A percentile compares a stretch with the other conserved stretches of the same genome.
phyloP scores from a whole-genome alignment of 2,797 vertebrate species.

The Helicolenus hilgendorfi region DNA sequence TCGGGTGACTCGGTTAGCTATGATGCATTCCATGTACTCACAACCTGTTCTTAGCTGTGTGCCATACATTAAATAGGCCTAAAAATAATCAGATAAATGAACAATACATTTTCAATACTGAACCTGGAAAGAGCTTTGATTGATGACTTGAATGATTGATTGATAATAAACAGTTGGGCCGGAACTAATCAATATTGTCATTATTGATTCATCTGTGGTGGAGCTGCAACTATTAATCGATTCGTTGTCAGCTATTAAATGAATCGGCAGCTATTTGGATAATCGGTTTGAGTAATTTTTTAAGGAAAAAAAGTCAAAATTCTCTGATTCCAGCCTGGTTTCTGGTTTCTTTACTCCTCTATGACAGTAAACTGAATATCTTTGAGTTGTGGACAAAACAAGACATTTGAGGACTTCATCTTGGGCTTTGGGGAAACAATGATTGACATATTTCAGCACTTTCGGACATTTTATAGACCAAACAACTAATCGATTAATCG shows the following conservation, averaged over 20 bases:
- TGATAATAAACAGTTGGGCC: not conserved
- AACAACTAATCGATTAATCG: not conserved
- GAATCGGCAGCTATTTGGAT: not conserved
- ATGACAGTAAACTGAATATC: not conserved
- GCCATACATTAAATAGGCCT: not conserved
- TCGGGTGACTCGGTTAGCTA: constrained; percentile 28
- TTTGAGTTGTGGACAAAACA: not conserved
- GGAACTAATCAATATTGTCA: not conserved
- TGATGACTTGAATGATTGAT: not conserved
- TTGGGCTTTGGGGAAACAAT: not conserved
- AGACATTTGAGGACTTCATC: not conserved
- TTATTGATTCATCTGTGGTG: not conserved
- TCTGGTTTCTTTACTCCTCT: accelerated
- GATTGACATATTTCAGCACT: not conserved
- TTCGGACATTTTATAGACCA: not conserved
- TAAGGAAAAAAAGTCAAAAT: not conserved
- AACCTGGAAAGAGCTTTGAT: not conserved
- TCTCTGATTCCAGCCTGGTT: not conserved
- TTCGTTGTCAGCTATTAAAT: not conserved
- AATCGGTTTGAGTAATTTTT: not conserved
- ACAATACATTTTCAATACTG: not conserved
- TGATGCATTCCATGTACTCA: constrained; percentile 38
- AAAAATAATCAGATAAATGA: not conserved
- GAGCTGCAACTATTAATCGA: not conserved
- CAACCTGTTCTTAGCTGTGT: not conserved